A percentile compares a stretch with the other conserved stretches of the same genome.
phyloP scores from a whole-genome alignment of 2,888 invertebrate species.

The Cetonia aurata region DNA sequence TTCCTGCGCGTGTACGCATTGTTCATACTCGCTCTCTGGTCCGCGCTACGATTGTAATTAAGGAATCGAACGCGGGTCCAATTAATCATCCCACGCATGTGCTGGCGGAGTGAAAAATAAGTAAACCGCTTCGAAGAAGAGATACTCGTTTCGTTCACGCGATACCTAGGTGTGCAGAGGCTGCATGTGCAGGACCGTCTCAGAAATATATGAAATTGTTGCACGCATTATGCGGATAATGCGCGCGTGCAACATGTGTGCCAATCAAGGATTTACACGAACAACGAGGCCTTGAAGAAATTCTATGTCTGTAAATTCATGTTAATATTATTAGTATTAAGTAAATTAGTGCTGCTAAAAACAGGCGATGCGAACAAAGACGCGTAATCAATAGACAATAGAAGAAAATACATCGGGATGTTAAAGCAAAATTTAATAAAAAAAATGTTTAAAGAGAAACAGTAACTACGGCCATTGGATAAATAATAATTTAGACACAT shows the following conservation, averaged over 20 bases:
- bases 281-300: no score
- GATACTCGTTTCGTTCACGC: conserved; percentile 51
- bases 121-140: conserved; percentile 37
- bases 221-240: neutral
- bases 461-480: no score
- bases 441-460: no score
- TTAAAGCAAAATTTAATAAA: no score
- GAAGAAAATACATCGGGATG: no score
- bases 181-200: conserved; percentile 22
- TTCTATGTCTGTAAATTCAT: no score
- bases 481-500: no score
- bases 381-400: no score
- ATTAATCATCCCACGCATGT: conserved; percentile 53
- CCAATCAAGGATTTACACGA: no score
- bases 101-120: conserved; percentile 39
- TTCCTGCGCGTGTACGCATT: conserved; percentile 22
- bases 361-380: no score
- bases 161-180: conserved; percentile 43
- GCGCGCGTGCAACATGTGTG: neutral
- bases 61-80: conserved; percentile 44
- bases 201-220: neutral
- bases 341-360: no score
- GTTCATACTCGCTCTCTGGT: conserved; percentile 25
- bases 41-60: conserved; percentile 41
- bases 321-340: no score